These are phyloP conservation scores for Colletes collaris DNA, from an alignment of 2,888 invertebrate species.

Conservation along the genomic window DNA sequence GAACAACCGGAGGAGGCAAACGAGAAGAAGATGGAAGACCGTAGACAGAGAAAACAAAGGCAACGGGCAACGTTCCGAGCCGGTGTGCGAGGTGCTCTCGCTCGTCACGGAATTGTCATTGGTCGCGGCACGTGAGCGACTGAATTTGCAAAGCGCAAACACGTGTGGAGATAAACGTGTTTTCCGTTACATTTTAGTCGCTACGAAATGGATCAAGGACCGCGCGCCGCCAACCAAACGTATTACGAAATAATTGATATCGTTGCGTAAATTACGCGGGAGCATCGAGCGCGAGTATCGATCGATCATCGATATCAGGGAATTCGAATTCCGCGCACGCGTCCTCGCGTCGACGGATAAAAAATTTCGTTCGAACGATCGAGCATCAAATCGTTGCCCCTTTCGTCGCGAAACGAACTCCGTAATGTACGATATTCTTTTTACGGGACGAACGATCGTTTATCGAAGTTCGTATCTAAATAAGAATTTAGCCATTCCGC, in stretches of 20 bases:
- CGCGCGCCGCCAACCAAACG: background rate
- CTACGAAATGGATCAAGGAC: slow-evolving; percentile 10
- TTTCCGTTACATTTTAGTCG: background rate
- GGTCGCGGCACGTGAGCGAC: slow-evolving; percentile 31
- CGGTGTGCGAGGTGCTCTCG: slow-evolving; percentile 5
- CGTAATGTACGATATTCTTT: too few species aligned
- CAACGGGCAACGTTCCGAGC: slow-evolving; percentile 30
- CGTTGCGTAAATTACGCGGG: background rate
- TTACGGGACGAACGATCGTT: too few species aligned
- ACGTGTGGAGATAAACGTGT: slow-evolving; percentile 28
- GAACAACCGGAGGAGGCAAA: slow-evolving; percentile 13
- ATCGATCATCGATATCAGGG: background rate
- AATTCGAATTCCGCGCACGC: too few species aligned
- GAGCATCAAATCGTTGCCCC: too few species aligned
- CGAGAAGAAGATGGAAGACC: slow-evolving; percentile 13
- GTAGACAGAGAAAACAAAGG: slow-evolving; percentile 44
- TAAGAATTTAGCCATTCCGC: too few species aligned
- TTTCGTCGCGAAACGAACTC: too few species aligned
- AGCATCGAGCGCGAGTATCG: too few species aligned
- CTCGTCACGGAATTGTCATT: slow-evolving; percentile 30
- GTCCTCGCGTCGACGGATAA: slow-evolving; percentile 1
- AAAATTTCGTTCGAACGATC: too few species aligned
- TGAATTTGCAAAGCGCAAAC: slow-evolving; percentile 34
- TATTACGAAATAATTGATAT: background rate
- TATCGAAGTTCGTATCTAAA: too few species aligned